Conservation (phyloP, 2,888 invertebrate genomes). For the Yponomeuta sedellus region DNA sequence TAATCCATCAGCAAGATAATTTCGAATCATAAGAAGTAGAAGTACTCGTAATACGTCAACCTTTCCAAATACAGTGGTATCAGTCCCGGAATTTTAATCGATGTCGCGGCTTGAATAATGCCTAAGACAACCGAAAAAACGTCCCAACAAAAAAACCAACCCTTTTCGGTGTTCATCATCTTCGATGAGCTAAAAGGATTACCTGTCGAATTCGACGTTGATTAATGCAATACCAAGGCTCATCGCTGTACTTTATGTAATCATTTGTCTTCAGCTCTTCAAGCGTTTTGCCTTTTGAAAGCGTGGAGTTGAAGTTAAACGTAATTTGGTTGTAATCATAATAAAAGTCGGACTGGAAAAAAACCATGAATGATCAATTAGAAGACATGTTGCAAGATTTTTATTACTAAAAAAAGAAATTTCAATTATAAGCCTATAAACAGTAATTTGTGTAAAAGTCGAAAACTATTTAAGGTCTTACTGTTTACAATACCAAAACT, state of each 20-base stretch:
- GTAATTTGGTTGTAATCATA: too few relatives aligned
- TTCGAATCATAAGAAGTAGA: conserved; percentile 23
- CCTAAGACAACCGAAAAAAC: conserved; percentile 30
- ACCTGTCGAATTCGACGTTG: conserved; percentile 49
- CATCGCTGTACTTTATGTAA: conserved; percentile 23
- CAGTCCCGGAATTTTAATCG: conserved; percentile 55
- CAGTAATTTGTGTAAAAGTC: too few relatives aligned
- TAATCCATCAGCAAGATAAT: conserved; percentile 1
- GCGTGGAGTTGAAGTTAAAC: too few relatives aligned
- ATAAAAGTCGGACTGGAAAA: too few relatives aligned
- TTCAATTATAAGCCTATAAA: too few relatives aligned
- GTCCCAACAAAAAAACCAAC: conserved; percentile 19
- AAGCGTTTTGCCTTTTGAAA: neutral
- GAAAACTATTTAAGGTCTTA: too few relatives aligned
- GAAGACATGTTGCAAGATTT: too few relatives aligned
- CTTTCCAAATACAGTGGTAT: conserved; percentile 43
- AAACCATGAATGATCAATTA: too few relatives aligned
- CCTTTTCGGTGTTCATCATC: conserved; percentile 36
- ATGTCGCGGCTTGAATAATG: conserved; percentile 42
- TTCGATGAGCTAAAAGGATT: conserved; percentile 46
- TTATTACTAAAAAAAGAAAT: too few relatives aligned
- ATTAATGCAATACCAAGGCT: conserved; percentile 38
- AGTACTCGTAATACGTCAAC: conserved; percentile 43
- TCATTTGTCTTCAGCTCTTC: neutral
- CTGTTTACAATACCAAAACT: too few relatives aligned